Base-by-base conservation (phyloP, 1,140 invertebrate genomes). In the Coboldia fuscipes region DNA sequence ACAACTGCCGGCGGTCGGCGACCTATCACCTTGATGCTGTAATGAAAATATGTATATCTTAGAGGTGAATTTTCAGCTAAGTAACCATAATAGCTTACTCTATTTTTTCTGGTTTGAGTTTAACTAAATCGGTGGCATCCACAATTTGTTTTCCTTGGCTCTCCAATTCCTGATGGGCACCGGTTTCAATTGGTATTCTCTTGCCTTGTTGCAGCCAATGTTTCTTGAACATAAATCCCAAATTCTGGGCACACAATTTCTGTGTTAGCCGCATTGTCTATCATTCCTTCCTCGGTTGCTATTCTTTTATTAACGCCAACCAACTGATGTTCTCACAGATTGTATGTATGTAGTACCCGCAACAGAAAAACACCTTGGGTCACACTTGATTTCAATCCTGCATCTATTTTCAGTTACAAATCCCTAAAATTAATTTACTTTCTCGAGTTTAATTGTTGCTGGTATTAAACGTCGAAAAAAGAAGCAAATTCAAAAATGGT, bases 141-240 rank as follows among this genome's bases (percentile, higher is more conserved):
- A 56, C 41, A 20, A 72, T 46, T 20, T 52, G 31, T 35, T 73
- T 60, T 9, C 63, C 62, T 42, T 57, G 58, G 37, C 54, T 41
- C 42, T 50, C 45, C 12, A 78, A 47, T 33, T 51, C 40, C 19
- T 57, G 41, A 42, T 67, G 64, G 8, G 62, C 45, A 2, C 57
- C 56, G 2, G 60, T 65, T 19, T 69, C 55, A 13, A 50, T 31
- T 5, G 65, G 51, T 39, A 54, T 54, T 40, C 63, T 60, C 45
- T 65, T 66, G 1, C 69, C 63, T 50, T 73, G 64, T 6, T 62
- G 37, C 35, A 61, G 46, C 77, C 77, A 81, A 48, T 75, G 60
- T 34, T 57, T 64, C 47, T 67, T 70, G 33, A 70, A 67, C 53
- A 67, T 64, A 57, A 70, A 68, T 21, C 62, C 72, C 42, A 77